Conservation (phyloP, 2,797 vertebrate species). For the Morus bassanus region DNA sequence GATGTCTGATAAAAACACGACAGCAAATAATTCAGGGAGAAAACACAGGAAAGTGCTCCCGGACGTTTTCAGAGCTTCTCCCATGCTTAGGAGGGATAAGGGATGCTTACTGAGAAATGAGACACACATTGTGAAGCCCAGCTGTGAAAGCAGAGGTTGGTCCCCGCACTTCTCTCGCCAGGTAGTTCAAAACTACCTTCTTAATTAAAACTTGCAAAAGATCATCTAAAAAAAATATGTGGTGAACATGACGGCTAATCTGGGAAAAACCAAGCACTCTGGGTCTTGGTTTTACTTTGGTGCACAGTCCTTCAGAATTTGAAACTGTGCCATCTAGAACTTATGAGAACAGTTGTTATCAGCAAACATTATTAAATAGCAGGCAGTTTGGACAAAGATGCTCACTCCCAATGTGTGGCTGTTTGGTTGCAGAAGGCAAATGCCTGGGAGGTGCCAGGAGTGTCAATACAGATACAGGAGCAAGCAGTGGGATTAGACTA, state of each 20-base stretch:
- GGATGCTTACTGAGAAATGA: not conserved
- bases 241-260: not conserved
- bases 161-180: not conserved
- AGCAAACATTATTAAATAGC: not conserved
- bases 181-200: not conserved
- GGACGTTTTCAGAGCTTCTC: not conserved
- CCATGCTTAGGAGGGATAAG: not conserved
- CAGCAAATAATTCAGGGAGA: not conserved
- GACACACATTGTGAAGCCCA: not conserved
- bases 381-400: not conserved
- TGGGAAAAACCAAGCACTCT: not conserved
- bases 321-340: not conserved
- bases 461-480: not conserved
- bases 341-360: not conserved
- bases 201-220: not conserved
- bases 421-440: not conserved
- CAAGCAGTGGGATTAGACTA: not conserved
- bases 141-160: not conserved
- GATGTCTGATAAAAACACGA: not conserved
- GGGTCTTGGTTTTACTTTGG: not conserved
- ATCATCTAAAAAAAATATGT: fast-evolving
- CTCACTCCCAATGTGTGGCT: not conserved
- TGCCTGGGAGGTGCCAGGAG: not conserved
- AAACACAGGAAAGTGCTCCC: not conserved
- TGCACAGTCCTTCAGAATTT: not conserved